Conservation (phyloP, 1,140 invertebrate genomes). For the Caerostris darwini region DNA sequence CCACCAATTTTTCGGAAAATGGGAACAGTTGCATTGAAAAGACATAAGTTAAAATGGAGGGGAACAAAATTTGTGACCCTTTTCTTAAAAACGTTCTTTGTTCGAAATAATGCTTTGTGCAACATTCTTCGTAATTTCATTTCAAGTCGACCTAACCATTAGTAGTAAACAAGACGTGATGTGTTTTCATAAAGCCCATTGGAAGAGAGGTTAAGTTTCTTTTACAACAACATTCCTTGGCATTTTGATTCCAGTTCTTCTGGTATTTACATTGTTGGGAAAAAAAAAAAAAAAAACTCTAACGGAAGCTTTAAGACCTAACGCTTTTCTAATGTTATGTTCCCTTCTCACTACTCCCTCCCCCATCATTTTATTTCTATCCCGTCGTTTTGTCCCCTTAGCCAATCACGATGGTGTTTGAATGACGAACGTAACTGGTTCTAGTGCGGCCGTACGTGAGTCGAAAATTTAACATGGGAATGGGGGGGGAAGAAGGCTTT, state of each 20-base stretch:
- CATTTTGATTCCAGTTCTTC: constrained; percentile 41
- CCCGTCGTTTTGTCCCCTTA: background rate
- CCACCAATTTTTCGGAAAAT: background rate
- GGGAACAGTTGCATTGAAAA: background rate
- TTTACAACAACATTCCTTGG: constrained; percentile 14
- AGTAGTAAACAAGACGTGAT: constrained; percentile 50
- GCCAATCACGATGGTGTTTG: constrained; percentile 23
- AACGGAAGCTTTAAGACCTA: background rate
- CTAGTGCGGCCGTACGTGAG: constrained; percentile 9
- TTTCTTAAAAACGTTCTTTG: background rate
- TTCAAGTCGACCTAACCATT: constrained; percentile 37
- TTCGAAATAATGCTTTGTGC: constrained; percentile 18
- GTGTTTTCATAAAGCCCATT: constrained; percentile 13
- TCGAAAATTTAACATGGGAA: background rate
- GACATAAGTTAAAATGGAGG: background rate
- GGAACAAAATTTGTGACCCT: background rate
- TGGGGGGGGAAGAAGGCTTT: too few species aligned
- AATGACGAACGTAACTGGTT: constrained; percentile 30
- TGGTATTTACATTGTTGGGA: background rate
- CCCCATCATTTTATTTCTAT: too few species aligned
- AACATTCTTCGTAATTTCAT: constrained; percentile 25
- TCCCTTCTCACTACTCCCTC: too few species aligned
- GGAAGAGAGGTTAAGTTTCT: constrained; percentile 12
- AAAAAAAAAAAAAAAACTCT: constrained; percentile 11
- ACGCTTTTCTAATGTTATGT: constrained; percentile 54